Evolutionary conservation across 1,140 invertebrate species (phyloP).

Genomic region (Tetramorium parvispinum): DNA sequence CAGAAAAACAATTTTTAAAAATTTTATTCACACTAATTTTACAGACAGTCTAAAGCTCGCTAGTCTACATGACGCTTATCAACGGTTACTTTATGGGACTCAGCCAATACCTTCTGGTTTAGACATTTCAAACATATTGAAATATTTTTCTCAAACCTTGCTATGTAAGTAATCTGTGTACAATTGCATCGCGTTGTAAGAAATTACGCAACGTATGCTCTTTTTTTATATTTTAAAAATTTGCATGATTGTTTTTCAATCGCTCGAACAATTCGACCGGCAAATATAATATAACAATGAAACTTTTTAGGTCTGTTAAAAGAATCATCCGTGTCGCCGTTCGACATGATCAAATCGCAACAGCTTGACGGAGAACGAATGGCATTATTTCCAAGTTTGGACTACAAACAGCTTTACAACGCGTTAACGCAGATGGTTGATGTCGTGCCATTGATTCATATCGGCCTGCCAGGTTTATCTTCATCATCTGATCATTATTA

Average conservation of each 20-base stretch:
- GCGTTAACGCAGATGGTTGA: slow-evolving; percentile 93
- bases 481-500: background rate
- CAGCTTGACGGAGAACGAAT: slow-evolving; percentile 94
- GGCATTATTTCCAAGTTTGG: slow-evolving; percentile 96
- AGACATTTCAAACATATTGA: slow-evolving; percentile 98
- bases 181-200: background rate
- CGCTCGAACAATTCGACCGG: background rate
- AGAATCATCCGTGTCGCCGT: slow-evolving; percentile 96
- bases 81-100: slow-evolving; percentile 95
- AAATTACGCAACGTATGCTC: background rate
- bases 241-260: slow-evolving; percentile 44
- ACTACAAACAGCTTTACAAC: slow-evolving; percentile 97
- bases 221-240: slow-evolving; percentile 24
- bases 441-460: slow-evolving; percentile 93
- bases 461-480: slow-evolving; percentile 91
- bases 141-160: slow-evolving; percentile 98
- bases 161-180: slow-evolving; percentile 90
- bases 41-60: slow-evolving; percentile 98
- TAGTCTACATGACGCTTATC: slow-evolving; percentile 98
- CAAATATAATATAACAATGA: background rate
- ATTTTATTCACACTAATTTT: background rate
- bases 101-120: slow-evolving; percentile 96
- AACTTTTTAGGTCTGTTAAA: slow-evolving; percentile 93
- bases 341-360: slow-evolving; percentile 95
- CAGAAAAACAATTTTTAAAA: background rate